phyloP scores from a whole-genome alignment of 2,888 invertebrate genomes.

The Apodemia mormo region DNA sequence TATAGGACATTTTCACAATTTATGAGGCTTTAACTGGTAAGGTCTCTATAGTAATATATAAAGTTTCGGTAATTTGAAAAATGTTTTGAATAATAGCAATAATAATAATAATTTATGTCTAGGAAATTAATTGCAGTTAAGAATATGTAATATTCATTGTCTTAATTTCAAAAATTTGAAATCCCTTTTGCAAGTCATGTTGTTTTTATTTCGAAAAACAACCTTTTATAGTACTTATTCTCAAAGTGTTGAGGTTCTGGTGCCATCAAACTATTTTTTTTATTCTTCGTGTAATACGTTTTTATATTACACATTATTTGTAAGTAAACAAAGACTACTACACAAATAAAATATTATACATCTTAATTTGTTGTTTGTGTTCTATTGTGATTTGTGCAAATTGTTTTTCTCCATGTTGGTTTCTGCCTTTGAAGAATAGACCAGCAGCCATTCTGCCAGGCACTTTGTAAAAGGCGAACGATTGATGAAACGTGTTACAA shows the following conservation, averaged over 20 bases:
- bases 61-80: conserved; percentile 5
- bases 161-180: background rate
- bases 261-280: conserved; percentile 40
- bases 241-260: conserved; percentile 29
- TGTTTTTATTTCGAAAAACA: conserved; percentile 6
- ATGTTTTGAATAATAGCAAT: conserved; percentile 13
- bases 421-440: too few species aligned
- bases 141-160: conserved; percentile 16
- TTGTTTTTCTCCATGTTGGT: too few species aligned
- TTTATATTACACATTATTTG: conserved; percentile 40
- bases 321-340: conserved; percentile 43
- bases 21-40: background rate
- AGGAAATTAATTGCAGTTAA: conserved; percentile 4
- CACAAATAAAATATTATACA: conserved; percentile 41
- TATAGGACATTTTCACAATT: too few species aligned
- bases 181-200: background rate
- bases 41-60: background rate
- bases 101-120: background rate
- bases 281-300: conserved; percentile 37
- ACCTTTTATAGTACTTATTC: conserved; percentile 16
- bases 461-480: too few species aligned
- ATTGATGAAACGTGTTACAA: too few species aligned
- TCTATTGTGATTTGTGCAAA: background rate
- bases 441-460: too few species aligned
- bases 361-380: conserved; percentile 30